Conservation (phyloP, 2,888 invertebrate species). For the Drosophila nr. perissopoda region DNA sequence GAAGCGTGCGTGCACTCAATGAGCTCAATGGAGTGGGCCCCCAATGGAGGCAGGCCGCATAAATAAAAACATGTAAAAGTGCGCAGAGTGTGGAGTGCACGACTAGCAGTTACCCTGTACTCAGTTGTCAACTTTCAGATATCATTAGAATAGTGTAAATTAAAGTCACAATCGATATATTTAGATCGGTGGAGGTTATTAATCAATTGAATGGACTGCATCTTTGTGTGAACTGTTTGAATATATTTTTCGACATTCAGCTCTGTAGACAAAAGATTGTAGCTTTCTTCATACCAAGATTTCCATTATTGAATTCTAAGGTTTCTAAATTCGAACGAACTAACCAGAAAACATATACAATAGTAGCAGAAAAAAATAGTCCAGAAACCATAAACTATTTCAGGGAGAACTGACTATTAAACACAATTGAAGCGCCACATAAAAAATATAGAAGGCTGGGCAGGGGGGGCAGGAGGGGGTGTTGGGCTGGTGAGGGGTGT, state of each 20-base stretch:
- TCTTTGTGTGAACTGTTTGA: neutral
- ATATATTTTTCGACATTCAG: neutral
- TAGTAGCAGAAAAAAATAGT: too few species aligned
- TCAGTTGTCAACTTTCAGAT: neutral
- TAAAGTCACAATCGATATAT: neutral
- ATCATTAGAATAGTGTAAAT: neutral
- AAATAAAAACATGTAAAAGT: slow-evolving; percentile 38
- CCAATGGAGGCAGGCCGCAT: slow-evolving; percentile 42
- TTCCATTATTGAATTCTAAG: too few species aligned
- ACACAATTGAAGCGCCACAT: slow-evolving; percentile 73
- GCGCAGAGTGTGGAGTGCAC: neutral
- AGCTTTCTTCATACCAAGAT: too few species aligned
- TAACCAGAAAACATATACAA: neutral
- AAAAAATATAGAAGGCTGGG: slow-evolving; percentile 13
- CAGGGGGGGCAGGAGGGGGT: too few species aligned
- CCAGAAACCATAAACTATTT: neutral
- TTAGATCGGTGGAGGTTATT: neutral
- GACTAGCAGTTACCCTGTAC: slow-evolving; percentile 13
- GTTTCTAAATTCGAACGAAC: too few species aligned
- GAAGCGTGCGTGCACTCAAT: slow-evolving; percentile 59
- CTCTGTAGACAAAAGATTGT: too few species aligned
- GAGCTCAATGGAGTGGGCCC: slow-evolving; percentile 48
- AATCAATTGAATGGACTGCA: neutral
- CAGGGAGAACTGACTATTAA: slow-evolving; percentile 56
- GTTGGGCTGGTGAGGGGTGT: neutral